Base-by-base conservation (phyloP, 2,888 invertebrate species). In the Electrophaes corylata region DNA sequence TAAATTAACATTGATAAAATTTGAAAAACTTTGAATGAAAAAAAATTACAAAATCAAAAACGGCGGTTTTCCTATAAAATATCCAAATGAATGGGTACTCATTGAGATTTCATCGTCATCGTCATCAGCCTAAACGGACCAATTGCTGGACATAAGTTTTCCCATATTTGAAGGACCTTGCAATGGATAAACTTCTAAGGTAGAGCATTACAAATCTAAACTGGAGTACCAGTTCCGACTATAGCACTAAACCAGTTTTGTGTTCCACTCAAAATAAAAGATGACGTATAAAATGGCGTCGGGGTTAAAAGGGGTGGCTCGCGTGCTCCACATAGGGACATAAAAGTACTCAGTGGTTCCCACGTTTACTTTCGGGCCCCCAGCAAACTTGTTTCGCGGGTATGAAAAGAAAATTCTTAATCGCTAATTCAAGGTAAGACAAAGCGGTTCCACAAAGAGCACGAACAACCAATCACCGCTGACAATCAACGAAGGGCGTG, bases 391-490 rank as follows among this genome's bases (percentile, higher is more conserved):
- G 55, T 40, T 37, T 14, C 47, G 18, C 35, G 46, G 29, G 39
- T 60, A 60, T 49, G 50, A 66, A 66, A 60, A 62, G 60, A 61
- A 65, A 61, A 65, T 58, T 63, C 65, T 69, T 72, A 75, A 75
- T 74, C 74, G 79, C 80, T 83, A 85, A 85, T 86, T 84, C 84
- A 74, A 79, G 75, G 77, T 77, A 76, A 79, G 85, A 85, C 82
- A 85, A 84, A 82, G 81, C 81, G 81, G 83, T 75, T 73, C 72
- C 81, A 88, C 86, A 87, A 87, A 88, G 86, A 78, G 66, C 71
- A 66, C 69, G 75, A 64, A 64, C 75, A 70, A 78, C 90, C 90
- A 91, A 91, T 90, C 88, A 78, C 72, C 65, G 75, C 67, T 65
- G 68, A 70, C 74, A 78, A 78, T 77, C 76, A 76, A 67, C 66